Evolutionary conservation across 2,797 vertebrate species (phyloP), one percentile per base, ranked within the genome.

Genomic region (Pantherophis alleghaniensis): DNA sequence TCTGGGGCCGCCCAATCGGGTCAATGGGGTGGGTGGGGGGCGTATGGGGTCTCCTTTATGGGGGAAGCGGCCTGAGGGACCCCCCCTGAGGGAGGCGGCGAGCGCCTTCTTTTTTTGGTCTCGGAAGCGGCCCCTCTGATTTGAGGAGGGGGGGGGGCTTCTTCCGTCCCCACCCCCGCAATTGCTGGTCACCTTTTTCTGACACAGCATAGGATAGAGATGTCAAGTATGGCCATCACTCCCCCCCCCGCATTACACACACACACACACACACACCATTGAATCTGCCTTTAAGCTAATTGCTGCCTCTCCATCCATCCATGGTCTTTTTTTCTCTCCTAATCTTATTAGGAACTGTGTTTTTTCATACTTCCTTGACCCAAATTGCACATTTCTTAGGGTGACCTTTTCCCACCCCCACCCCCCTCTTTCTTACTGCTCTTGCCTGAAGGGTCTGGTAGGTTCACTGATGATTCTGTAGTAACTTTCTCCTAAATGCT

Each of bases 391-490:
- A 11, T 42, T 28, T 26, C 10, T 57, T 88, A 18, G 53, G 86
- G 14, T 47, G 26, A 22, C 18, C 5, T 42, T 42, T 42, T 6
- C 14, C 26, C 2, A 1, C 3, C 9, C 3, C 18, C 13, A 16
- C 2, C 2, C 10, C 1, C 0, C 11, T 26, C 1, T 7, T 10
- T 4, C 7, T 2, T 47, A 55, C 3, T 69, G 61, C 13, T 37
- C 0, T 7, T 55, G 18, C 24, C 28, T 26, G 63, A 53, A 66
- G 7, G 14, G n/a, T 4, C 4, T 37, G 2, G 20, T 3, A 20
- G 3, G 16, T 60, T 10, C 22, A 13, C 28, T 7, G 12, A 14
- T 11, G 22, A 32, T 66, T 26, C 20, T 87, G 26, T 9, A 47
- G 57, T 26, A n/a, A 13, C 14, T 28, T n/a, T 57, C 28, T 55